phyloP scores from a whole-genome alignment of 2,888 invertebrate species.

The Ypsolopha sequella region DNA sequence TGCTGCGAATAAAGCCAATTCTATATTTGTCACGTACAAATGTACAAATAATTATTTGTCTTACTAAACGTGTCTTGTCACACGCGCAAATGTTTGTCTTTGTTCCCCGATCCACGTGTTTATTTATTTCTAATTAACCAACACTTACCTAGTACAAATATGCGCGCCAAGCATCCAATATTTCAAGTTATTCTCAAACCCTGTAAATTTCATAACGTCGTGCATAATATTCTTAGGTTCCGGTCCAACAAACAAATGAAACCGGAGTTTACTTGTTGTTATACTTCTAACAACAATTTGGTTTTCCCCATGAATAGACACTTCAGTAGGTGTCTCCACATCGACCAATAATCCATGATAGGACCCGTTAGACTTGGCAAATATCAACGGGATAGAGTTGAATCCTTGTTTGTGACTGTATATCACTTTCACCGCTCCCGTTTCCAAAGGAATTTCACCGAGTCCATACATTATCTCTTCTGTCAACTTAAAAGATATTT shows the following conservation, averaged over 20 bases:
- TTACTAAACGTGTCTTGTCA: too few relatives aligned
- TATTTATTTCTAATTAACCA: neutral
- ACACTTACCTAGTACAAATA: conserved; percentile 43
- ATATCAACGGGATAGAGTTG: conserved; percentile 61
- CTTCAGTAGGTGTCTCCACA: conserved; percentile 65
- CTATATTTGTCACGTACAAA: too few relatives aligned
- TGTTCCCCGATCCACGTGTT: too few relatives aligned
- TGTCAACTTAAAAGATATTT: conserved; percentile 67
- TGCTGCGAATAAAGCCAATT: too few relatives aligned
- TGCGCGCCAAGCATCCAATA: conserved; percentile 63
- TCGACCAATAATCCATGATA: conserved; percentile 71
- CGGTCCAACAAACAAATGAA: conserved; percentile 54
- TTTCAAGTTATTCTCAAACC: conserved; percentile 26
- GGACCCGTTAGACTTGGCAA: conserved; percentile 55
- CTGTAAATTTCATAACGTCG: conserved; percentile 37
- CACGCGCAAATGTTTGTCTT: too few relatives aligned
- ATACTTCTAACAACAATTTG: conserved; percentile 70
- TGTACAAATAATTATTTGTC: too few relatives aligned
- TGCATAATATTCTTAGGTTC: conserved; percentile 46
- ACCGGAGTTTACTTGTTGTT: conserved; percentile 39
- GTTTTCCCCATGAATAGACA: conserved; percentile 61
- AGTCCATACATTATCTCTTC: conserved; percentile 68
- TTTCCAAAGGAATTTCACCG: conserved; percentile 54
- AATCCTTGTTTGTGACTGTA: conserved; percentile 56
- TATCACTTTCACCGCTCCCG: conserved; percentile 40